Evolutionary conservation across 2,113 vertebrate genomes (phyloP).

Genomic region (Baryphthengus martii): DNA sequence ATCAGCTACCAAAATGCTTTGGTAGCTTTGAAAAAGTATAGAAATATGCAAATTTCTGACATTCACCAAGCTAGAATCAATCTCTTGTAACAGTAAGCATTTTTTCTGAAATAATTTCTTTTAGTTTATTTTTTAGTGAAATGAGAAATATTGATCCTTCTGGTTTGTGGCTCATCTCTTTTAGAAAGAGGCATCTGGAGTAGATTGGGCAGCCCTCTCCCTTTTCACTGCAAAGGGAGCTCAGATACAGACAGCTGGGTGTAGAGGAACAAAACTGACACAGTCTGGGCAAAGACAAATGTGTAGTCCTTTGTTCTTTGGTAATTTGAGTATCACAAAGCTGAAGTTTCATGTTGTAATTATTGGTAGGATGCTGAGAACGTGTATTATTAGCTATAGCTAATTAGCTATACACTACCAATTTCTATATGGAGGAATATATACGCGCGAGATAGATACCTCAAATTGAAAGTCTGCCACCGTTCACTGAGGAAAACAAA

Average conservation of each 20-base stretch:
- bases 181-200: background rate
- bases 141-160: background rate
- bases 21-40: background rate
- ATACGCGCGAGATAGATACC: background rate
- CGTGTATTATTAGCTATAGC: too few relatives aligned
- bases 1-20: background rate
- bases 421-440: background rate
- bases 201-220: background rate
- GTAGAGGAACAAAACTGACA: background rate
- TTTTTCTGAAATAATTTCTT: background rate
- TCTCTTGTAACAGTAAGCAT: background rate
- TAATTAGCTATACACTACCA: background rate
- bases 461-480: background rate
- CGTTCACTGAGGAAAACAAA: background rate
- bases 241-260: background rate
- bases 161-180: background rate
- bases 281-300: background rate
- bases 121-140: background rate
- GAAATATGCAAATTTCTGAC: background rate
- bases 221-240: background rate
- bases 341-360: background rate
- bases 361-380: background rate
- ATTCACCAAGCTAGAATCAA: background rate
- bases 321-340: background rate
- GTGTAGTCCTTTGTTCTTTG: background rate